Evolutionary conservation across 2,888 invertebrate species (phyloP).

Genomic region (Perizoma affinitatum): DNA sequence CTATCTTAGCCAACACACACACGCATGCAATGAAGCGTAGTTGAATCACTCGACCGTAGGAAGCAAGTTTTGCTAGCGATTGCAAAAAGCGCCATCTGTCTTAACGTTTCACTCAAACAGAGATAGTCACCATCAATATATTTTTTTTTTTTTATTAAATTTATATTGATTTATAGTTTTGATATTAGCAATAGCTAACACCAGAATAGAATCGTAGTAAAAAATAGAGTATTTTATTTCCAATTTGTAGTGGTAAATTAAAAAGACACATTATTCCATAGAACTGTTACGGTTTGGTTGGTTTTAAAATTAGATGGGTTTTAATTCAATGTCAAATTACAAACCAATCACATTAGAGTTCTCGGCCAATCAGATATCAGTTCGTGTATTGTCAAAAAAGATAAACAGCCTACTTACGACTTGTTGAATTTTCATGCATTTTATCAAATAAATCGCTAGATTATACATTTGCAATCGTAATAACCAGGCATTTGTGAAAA

Average conservation of each 20-base stretch:
- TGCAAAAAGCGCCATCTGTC: slow-evolving; percentile 14
- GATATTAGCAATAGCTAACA: too few species aligned
- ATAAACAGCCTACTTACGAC: slow-evolving; percentile 50
- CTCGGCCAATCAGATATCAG: slow-evolving; percentile 63
- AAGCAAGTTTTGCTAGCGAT: not conserved
- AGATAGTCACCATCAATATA: not conserved
- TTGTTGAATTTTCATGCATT: slow-evolving; percentile 1
- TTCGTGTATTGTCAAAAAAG: slow-evolving; percentile 71
- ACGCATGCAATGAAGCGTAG: not conserved
- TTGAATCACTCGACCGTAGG: slow-evolving; percentile 1
- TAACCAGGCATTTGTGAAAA: slow-evolving; percentile 1
- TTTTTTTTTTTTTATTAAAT: not conserved
- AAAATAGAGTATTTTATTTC: too few species aligned
- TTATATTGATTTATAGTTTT: too few species aligned
- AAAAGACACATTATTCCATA: too few species aligned
- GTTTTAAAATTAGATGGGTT: too few species aligned
- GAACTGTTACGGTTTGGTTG: too few species aligned
- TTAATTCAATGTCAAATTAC: not conserved
- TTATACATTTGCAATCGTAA: slow-evolving; percentile 3
- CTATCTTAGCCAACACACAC: slow-evolving; percentile 5
- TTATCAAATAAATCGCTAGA: slow-evolving; percentile 8
- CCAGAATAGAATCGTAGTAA: too few species aligned
- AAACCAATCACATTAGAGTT: slow-evolving; percentile 31
- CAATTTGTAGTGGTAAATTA: too few species aligned
- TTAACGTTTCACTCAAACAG: not conserved